These are phyloP conservation scores for Lasioglossum vierecki DNA, from an alignment of 2,888 invertebrate species.

Conservation along the genomic window DNA sequence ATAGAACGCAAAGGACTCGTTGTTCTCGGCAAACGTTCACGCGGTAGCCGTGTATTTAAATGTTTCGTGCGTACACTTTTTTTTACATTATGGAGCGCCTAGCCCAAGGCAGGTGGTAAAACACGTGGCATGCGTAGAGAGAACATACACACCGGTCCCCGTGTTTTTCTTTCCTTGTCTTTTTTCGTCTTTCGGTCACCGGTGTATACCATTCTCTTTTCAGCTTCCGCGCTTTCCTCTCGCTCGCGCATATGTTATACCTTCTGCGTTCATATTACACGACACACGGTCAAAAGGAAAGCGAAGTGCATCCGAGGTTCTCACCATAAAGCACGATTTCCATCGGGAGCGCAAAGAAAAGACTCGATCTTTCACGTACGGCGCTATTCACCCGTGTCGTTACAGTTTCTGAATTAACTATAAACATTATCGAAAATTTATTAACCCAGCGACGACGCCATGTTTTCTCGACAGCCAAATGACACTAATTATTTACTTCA, in stretches of 20 bases:
- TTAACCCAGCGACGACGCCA: not conserved
- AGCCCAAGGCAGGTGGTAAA: constrained; percentile 67
- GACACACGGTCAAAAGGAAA: constrained; percentile 29
- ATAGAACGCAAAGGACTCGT: not conserved
- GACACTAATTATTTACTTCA: not conserved
- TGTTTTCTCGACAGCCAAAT: not conserved
- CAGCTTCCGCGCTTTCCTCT: constrained; percentile 27
- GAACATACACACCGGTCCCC: constrained; percentile 60
- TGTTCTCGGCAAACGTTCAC: constrained; percentile 15
- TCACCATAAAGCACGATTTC: constrained; percentile 49
- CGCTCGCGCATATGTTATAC: constrained; percentile 9
- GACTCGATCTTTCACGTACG: constrained; percentile 16
- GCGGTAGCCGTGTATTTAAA: constrained; percentile 41
- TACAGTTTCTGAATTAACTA: not conserved
- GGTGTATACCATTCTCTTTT: constrained; percentile 24
- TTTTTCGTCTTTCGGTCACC: constrained; percentile 45
- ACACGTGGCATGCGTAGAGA: constrained; percentile 69
- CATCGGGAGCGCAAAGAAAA: constrained; percentile 18
- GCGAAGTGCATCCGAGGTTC: constrained; percentile 34
- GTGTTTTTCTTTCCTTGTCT: constrained; percentile 41
- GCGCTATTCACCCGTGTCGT: constrained; percentile 18
- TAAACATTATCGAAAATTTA: not conserved
- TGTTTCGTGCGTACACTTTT: constrained; percentile 45
- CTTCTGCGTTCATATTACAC: constrained; percentile 38
- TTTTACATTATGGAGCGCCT: constrained; percentile 51